Conservation (phyloP, 2,888 invertebrate genomes). For the Drosophila histrio region DNA sequence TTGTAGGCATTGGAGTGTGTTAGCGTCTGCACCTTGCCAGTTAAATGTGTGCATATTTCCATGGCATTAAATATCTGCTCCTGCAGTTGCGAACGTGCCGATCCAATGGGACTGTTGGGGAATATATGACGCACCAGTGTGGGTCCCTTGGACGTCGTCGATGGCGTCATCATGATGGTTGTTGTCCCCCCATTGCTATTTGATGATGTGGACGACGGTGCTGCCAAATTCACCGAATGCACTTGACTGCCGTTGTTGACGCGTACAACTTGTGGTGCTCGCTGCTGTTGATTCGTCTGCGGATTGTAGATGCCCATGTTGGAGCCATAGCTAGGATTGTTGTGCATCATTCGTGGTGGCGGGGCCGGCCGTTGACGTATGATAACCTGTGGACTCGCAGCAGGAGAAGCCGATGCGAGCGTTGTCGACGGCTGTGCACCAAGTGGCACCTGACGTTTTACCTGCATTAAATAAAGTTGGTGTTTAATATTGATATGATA, state of each 20-base stretch:
- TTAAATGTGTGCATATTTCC: constrained; percentile 84
- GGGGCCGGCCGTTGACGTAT: constrained; percentile 44
- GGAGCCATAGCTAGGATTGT: constrained; percentile 36
- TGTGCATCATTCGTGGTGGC: constrained; percentile 29
- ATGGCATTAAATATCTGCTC: constrained; percentile 83
- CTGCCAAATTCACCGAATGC: constrained; percentile 32
- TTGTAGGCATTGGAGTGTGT: constrained; percentile 84
- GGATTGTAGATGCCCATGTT: constrained; percentile 71
- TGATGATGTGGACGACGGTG: constrained; percentile 15
- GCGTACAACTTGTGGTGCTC: constrained; percentile 70
- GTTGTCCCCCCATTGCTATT: constrained; percentile 45
- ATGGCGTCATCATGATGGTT: constrained; percentile 33
- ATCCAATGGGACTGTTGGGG: constrained; percentile 79
- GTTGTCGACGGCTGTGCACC: constrained; percentile 26
- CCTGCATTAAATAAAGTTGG: constrained; percentile 36
- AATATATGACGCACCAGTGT: constrained; percentile 78
- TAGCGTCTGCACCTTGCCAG: constrained; percentile 83
- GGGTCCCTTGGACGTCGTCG: constrained; percentile 23
- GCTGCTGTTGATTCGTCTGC: constrained; percentile 60
- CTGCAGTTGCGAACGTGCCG: constrained; percentile 81
- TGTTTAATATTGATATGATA: background rate
- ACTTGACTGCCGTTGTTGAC: constrained; percentile 50
- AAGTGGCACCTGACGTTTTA: constrained; percentile 81
- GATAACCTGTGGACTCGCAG: constrained; percentile 45
- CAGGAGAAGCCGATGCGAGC: constrained; percentile 17